These are phyloP conservation scores for Apteryx mantelli DNA, from an alignment of 2,113 vertebrate species.

Conservation along the genomic window DNA sequence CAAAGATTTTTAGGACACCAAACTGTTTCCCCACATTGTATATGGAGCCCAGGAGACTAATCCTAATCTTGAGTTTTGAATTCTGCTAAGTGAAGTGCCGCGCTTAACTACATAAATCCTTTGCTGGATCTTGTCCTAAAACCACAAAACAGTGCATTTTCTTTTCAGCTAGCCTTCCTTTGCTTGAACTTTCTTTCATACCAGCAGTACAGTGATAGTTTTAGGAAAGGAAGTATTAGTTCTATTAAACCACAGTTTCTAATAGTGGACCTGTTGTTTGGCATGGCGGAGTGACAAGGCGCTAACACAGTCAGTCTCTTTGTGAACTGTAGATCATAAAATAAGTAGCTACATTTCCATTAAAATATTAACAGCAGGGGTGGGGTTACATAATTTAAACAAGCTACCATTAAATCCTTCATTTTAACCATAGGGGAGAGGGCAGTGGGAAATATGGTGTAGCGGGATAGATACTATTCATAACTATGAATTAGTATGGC, in stretches of 20 bases:
- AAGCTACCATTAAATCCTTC: conserved; percentile 28
- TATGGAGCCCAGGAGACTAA: neutral
- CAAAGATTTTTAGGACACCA: neutral
- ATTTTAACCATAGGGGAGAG: conserved; percentile 28
- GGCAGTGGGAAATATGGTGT: conserved; percentile 2
- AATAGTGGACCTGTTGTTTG: neutral
- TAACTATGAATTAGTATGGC: neutral
- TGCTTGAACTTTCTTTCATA: neutral
- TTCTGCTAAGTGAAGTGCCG: neutral
- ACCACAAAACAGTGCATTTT: neutral
- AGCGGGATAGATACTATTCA: neutral
- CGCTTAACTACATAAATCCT: neutral
- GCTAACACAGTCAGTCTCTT: neutral
- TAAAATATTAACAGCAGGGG: conserved; percentile 1
- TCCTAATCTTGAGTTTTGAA: neutral
- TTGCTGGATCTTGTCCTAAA: neutral
- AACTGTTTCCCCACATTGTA: neutral
- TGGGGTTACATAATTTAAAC: conserved; percentile 21
- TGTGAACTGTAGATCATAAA: neutral
- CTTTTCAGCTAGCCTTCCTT: neutral
- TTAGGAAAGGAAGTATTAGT: neutral
- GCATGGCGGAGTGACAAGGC: neutral
- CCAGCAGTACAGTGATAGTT: neutral
- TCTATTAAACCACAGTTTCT: neutral
- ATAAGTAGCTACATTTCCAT: neutral